Conservation (phyloP, 1,140 invertebrate genomes). For the Eufriesea mexicana region DNA sequence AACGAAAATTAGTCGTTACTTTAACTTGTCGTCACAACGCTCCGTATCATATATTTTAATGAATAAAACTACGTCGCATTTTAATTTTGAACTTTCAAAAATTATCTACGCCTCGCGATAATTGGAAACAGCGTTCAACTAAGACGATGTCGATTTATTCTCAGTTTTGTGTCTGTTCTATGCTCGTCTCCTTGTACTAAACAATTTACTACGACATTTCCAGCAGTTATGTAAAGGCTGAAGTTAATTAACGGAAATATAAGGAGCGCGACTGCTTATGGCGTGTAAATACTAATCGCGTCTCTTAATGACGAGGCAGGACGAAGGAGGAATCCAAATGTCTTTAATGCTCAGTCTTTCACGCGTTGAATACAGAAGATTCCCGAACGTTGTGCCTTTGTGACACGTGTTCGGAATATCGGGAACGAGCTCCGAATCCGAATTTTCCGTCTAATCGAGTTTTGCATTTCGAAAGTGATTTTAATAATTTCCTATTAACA, state of each 20-base stretch:
- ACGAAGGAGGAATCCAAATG: conserved; percentile 36
- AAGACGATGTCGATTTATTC: neutral
- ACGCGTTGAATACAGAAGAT: conserved; percentile 33
- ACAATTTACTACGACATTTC: neutral
- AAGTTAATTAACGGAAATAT: conserved; percentile 27
- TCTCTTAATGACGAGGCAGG: conserved; percentile 15
- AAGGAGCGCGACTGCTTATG: conserved; percentile 22
- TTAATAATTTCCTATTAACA: neutral
- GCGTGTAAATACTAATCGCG: conserved; percentile 37
- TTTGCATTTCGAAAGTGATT: neutral
- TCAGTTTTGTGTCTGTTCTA: neutral
- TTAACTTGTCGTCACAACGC: too few species aligned
- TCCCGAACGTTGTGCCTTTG: neutral
- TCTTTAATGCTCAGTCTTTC: conserved; percentile 12
- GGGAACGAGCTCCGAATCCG: neutral
- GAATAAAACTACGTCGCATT: too few species aligned
- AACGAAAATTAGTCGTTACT: too few species aligned
- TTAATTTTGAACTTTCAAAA: too few species aligned
- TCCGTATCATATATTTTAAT: neutral
- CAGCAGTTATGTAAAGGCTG: conserved; percentile 6
- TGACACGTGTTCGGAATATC: conserved; percentile 16
- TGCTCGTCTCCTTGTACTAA: neutral
- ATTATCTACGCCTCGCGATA: neutral
- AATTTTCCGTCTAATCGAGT: neutral
- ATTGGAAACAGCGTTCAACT: too few species aligned